Percentiles rank a stretch among this genome's conserved stretches.
Conservation (phyloP, 2,113 vertebrate genomes). For the Lepidothrix coronata region DNA sequence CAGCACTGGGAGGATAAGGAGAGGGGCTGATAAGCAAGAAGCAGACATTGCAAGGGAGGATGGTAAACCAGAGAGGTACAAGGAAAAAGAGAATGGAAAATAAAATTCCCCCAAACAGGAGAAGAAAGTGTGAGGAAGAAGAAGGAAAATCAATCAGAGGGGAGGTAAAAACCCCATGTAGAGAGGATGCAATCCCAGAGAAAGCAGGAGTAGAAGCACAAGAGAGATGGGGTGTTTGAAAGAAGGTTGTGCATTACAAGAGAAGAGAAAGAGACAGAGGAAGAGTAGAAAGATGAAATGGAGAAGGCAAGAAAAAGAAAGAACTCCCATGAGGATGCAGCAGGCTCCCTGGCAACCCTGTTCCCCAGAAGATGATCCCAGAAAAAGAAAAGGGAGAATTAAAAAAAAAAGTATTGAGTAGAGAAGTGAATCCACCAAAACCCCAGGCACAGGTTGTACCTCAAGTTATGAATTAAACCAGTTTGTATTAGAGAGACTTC, state of each 20-base stretch:
- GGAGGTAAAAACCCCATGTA: neutral
- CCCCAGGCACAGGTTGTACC: neutral
- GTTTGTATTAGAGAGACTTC: neutral
- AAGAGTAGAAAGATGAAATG: neutral
- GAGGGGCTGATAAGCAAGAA: neutral
- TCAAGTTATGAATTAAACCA: neutral
- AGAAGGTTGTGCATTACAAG: neutral
- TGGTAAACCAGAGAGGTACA: neutral
- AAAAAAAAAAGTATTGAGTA: no score
- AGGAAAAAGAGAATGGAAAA: neutral
- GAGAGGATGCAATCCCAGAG: neutral
- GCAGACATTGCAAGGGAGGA: neutral
- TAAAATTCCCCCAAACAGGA: neutral
- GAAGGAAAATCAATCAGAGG: neutral
- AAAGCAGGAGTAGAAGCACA: neutral
- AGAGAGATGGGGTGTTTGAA: neutral
- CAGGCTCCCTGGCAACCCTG: neutral
- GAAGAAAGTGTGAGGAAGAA: neutral
- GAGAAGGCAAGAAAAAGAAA: neutral
- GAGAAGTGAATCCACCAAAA: neutral
- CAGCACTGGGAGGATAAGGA: neutral
- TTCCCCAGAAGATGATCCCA: neutral
- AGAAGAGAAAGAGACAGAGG: neutral
- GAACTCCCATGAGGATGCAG: accelerated
- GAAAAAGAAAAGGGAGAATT: neutral